Percentiles rank a stretch among this genome's conserved stretches.
phyloP scores from a whole-genome alignment of 2,113 vertebrate genomes.

The Acanthochromis polyacanthus region DNA sequence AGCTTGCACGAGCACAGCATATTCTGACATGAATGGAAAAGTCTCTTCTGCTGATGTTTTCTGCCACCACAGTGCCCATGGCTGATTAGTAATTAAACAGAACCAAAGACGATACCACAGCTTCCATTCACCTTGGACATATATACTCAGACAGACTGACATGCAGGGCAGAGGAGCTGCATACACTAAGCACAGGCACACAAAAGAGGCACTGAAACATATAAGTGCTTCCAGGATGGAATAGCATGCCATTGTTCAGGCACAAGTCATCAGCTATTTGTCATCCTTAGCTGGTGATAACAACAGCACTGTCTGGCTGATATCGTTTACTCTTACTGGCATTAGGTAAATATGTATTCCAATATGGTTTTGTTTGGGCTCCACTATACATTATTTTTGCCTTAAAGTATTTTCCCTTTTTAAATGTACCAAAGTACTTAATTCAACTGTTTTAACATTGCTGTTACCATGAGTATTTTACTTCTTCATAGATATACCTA shows the following conservation, averaged over 20 bases:
- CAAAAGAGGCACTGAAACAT: background rate
- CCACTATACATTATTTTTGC: no score
- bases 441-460: background rate
- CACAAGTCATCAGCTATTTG: constrained; percentile 12
- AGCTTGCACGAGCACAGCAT: background rate
- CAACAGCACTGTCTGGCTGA: background rate
- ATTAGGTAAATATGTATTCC: background rate
- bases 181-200: constrained; percentile 6
- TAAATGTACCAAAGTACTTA: background rate
- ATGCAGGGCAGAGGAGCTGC: constrained; percentile 10
- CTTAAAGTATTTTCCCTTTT: background rate
- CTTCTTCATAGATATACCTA: no score
- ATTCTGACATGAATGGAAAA: constrained; percentile 46
- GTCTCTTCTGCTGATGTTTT: constrained; percentile 38
- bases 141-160: constrained; percentile 45
- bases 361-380: background rate
- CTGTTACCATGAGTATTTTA: no score
- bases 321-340: background rate
- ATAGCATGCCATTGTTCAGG: constrained; percentile 17
- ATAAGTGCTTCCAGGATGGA: background rate
- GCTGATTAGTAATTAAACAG: constrained; percentile 82
- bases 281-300: constrained; percentile 6
- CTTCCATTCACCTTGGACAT: constrained; percentile 57
- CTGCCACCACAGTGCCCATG: constrained; percentile 45
- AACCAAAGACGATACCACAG: constrained; percentile 71